A percentile compares a stretch with the other conserved stretches of the same genome.
These are phyloP conservation scores for Trypoxylus dichotomus DNA, from an alignment of 1,140 invertebrate species.

Conservation along the genomic window DNA sequence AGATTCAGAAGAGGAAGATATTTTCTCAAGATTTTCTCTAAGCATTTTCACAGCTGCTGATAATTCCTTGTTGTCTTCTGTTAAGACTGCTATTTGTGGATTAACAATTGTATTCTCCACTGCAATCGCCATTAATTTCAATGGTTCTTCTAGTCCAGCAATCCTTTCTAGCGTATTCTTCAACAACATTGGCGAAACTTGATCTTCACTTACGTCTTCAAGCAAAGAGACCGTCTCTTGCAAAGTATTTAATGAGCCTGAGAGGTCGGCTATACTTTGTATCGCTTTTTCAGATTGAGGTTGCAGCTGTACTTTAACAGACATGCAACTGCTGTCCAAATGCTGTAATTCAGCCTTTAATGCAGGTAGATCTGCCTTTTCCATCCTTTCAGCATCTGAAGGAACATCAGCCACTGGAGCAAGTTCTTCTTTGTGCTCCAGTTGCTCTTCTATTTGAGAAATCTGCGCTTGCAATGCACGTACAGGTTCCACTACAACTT, in stretches of 20 bases:
- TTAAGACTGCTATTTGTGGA: background rate
- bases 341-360: background rate
- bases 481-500: conserved; percentile 9
- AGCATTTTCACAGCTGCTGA: background rate
- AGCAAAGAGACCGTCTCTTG: background rate
- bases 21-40: background rate
- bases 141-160: background rate
- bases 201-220: background rate
- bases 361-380: background rate
- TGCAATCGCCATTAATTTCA: background rate
- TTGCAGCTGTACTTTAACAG: conserved; percentile 11
- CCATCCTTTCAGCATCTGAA: background rate
- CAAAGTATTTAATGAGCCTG: background rate
- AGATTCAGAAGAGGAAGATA: background rate
- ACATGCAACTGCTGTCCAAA: background rate
- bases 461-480: conserved; percentile 1
- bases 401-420: background rate
- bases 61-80: background rate
- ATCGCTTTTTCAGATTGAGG: background rate
- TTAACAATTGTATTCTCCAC: background rate
- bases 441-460: background rate
- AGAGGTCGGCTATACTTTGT: background rate
- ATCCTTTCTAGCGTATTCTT: background rate
- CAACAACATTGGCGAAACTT: background rate
- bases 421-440: background rate